Percentiles rank a stretch among this genome's conserved stretches.
Conservation (phyloP, 2,888 invertebrate species). For the Amphipyra berbera region DNA sequence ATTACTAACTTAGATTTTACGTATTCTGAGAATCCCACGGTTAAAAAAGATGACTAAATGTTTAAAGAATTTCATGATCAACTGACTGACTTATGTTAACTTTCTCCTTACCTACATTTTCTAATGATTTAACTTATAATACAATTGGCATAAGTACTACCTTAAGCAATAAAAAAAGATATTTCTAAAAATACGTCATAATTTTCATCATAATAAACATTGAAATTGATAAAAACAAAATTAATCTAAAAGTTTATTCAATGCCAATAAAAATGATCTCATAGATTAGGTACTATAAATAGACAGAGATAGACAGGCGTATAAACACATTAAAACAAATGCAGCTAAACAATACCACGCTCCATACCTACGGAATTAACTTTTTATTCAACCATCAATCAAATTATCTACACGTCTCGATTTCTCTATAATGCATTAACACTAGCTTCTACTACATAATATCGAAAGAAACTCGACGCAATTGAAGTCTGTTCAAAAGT, state of each 20-base stretch:
- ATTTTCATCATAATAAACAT: too few species aligned
- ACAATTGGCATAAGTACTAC: too few species aligned
- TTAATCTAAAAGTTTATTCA: neutral
- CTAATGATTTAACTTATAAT: too few species aligned
- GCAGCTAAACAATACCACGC: neutral
- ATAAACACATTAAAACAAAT: neutral
- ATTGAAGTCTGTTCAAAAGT: too few species aligned
- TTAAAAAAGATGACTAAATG: neutral
- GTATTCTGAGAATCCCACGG: constrained; percentile 14
- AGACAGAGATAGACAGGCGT: neutral
- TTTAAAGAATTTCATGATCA: neutral
- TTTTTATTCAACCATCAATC: constrained; percentile 15
- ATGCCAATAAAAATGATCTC: neutral
- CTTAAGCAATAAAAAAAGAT: too few species aligned
- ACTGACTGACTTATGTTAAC: too few species aligned
- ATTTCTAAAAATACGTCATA: too few species aligned
- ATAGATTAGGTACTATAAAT: neutral
- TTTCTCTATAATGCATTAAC: constrained; percentile 3
- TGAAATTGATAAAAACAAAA: neutral
- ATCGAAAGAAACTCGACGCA: neutral
- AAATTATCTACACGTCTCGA: neutral
- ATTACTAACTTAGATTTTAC: constrained; percentile 14
- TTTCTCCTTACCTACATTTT: too few species aligned
- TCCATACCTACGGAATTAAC: constrained; percentile 9
- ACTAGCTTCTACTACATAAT: neutral